A percentile compares a stretch with the other conserved stretches of the same genome.
Conservation (phyloP, 2,797 vertebrate genomes). For the Cirrhinus mrigala region DNA sequence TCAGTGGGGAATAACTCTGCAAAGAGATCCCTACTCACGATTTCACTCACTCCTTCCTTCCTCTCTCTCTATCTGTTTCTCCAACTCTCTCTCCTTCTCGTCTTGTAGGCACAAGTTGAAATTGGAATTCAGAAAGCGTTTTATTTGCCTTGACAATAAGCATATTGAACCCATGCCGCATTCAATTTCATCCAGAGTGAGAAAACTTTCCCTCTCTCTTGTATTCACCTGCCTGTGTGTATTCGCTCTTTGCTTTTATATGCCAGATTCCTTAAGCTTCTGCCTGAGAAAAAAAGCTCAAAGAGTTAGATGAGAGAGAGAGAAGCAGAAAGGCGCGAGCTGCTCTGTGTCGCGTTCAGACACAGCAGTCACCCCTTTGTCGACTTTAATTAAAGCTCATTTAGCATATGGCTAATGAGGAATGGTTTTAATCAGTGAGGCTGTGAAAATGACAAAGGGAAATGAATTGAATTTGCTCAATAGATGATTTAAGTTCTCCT, state of each 20-base stretch:
- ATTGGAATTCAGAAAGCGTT: conserved; percentile 34
- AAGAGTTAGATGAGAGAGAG: conserved; percentile 38
- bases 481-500: conserved; percentile 42
- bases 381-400: conserved; percentile 69
- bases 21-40: conserved; percentile 6
- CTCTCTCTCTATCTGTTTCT: conserved; percentile 17
- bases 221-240: conserved; percentile 18
- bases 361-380: conserved; percentile 48
- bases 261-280: background rate
- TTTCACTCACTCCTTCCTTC: conserved; percentile 4
- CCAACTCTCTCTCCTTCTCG: conserved; percentile 4
- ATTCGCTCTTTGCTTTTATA: conserved; percentile 49
- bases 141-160: conserved; percentile 23
- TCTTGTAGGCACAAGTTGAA: conserved; percentile 25
- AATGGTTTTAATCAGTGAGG: conserved; percentile 58
- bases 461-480: conserved; percentile 64
- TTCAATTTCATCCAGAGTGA: conserved; percentile 20
- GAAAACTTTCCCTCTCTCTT: conserved; percentile 5
- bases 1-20: conserved; percentile 40
- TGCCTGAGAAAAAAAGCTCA: conserved; percentile 41
- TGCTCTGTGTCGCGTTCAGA: conserved; percentile 10
- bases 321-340: conserved; percentile 16
- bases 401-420: conserved; percentile 67
- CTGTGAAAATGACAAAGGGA: conserved; percentile 68
- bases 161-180: conserved; percentile 21